A percentile compares a stretch with the other conserved stretches of the same genome.
Evolutionary conservation across 2,888 invertebrate species (phyloP).

Genomic region (Watsonalla binaria): DNA sequence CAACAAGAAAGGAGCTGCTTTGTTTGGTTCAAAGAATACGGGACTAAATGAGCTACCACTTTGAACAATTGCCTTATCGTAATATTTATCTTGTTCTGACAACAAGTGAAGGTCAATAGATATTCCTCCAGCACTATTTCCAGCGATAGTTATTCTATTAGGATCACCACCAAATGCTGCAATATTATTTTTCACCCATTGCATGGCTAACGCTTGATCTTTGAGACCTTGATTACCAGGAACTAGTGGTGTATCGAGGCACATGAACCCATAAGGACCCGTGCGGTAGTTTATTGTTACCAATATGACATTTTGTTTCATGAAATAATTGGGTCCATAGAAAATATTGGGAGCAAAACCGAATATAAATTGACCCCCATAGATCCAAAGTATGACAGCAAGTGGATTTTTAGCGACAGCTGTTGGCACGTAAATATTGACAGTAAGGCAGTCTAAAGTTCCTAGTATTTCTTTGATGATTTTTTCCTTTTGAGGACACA

Average conservation of each 20-base stretch:
- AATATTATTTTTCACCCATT: slow-evolving; percentile 49
- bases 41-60: slow-evolving; percentile 30
- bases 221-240: slow-evolving; percentile 55
- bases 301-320: slow-evolving; percentile 44
- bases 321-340: slow-evolving; percentile 27
- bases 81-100: slow-evolving; percentile 34
- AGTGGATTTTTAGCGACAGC: no score
- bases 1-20: slow-evolving; percentile 20
- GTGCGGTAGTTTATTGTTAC: slow-evolving; percentile 45
- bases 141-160: slow-evolving; percentile 41
- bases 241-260: slow-evolving; percentile 37
- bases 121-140: slow-evolving; percentile 43
- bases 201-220: slow-evolving; percentile 45
- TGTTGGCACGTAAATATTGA: no score
- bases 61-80: slow-evolving; percentile 35
- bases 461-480: no score
- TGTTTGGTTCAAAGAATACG: slow-evolving; percentile 15
- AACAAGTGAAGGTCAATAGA: slow-evolving; percentile 45
- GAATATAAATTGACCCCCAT: no score
- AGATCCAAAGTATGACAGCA: no score
- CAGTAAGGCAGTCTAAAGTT: no score
- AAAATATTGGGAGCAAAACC: no score
- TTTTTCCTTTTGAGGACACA: no score
- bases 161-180: slow-evolving; percentile 48
- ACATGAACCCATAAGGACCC: slow-evolving; percentile 56